A percentile compares a stretch with the other conserved stretches of the same genome.
Evolutionary conservation across 1,140 invertebrate genomes (phyloP).

Genomic region (Drosophila setifemur): DNA sequence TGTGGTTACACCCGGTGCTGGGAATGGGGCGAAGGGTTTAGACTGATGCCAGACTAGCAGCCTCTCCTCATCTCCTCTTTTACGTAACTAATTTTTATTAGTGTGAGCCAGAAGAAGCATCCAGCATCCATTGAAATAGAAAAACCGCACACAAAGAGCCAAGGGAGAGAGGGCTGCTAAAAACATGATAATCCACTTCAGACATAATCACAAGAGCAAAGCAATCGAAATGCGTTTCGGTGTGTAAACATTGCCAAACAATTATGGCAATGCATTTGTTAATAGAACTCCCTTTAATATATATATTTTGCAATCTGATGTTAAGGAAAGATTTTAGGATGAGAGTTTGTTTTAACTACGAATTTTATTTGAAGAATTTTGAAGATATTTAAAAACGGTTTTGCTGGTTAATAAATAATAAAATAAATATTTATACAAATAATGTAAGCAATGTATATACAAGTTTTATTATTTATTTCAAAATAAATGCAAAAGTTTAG

Average conservation of each 20-base stretch:
- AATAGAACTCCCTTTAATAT: no score
- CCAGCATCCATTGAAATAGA: constrained; percentile 12
- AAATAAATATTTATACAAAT: no score
- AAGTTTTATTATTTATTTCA: no score
- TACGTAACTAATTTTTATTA: constrained; percentile 53
- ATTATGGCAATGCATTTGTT: no score
- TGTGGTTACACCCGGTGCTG: constrained; percentile 55
- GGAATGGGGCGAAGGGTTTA: neutral
- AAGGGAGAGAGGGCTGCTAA: neutral
- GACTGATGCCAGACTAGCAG: constrained; percentile 27
- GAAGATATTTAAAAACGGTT: no score
- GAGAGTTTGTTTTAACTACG: no score
- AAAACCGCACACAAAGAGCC: constrained; percentile 9
- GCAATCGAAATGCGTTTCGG: constrained; percentile 6
- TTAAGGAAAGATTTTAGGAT: no score
- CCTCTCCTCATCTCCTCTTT: neutral
- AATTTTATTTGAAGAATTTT: no score
- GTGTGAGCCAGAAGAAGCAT: constrained; percentile 9
- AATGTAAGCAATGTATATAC: no score
- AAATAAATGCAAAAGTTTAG: no score
- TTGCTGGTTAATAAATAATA: no score
- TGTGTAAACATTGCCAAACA: neutral
- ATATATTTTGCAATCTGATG: no score
- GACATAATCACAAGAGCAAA: constrained; percentile 47
- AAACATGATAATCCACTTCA: constrained; percentile 21